Percentiles rank a stretch among this genome's conserved stretches.
Evolutionary conservation across 2,797 vertebrate genomes (phyloP).

Genomic region (Allobates femoralis): DNA sequence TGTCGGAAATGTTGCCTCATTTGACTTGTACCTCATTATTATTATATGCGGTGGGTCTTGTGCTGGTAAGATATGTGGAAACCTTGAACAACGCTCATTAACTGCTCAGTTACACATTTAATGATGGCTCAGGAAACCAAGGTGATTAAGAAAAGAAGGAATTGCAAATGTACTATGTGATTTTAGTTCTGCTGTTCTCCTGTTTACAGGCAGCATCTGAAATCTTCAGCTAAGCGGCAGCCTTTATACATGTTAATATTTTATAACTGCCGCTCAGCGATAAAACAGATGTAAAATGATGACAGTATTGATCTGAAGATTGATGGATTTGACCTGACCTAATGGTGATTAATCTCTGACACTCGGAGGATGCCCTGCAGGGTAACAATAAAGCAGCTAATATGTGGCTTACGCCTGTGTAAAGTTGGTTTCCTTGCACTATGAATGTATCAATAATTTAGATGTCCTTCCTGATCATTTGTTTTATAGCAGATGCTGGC

Average conservation of each 20-base stretch:
- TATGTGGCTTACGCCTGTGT: slow-evolving; percentile 22
- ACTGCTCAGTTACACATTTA: neutral
- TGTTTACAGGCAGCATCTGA: neutral
- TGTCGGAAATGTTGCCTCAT: neutral
- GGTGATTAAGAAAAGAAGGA: neutral
- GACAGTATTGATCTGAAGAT: slow-evolving; percentile 54
- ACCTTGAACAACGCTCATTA: slow-evolving; percentile 14
- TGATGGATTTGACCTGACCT: slow-evolving; percentile 38
- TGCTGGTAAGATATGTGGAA: neutral
- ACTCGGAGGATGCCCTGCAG: slow-evolving; percentile 20
- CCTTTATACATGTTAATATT: slow-evolving; percentile 38
- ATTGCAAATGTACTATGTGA: neutral
- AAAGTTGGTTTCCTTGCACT: slow-evolving; percentile 18
- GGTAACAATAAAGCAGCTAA: slow-evolving; percentile 32
- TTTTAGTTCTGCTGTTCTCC: neutral
- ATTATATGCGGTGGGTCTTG: neutral
- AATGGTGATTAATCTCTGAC: slow-evolving; percentile 28
- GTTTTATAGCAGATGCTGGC: neutral
- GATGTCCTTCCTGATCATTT: neutral
- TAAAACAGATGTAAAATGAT: slow-evolving; percentile 51
- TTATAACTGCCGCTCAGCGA: slow-evolving; percentile 25
- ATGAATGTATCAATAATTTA: slow-evolving; percentile 38
- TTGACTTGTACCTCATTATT: neutral
- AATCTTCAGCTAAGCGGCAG: neutral
- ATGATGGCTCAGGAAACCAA: slow-evolving; percentile 2